Conservation (phyloP, 1,140 invertebrate genomes). For the Heliconius nattereri region DNA sequence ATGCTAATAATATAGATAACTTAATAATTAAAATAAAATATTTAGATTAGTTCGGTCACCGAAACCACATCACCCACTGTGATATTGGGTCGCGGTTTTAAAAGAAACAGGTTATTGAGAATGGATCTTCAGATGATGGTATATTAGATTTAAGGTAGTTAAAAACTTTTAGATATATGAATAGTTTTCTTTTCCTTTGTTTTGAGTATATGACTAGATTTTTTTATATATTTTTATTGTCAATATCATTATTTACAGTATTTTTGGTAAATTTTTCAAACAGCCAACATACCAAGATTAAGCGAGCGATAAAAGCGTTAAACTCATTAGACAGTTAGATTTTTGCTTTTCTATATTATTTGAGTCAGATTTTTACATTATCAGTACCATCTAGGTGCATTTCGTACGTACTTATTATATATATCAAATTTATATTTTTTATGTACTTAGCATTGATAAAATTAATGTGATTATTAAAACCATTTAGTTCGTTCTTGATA, state of each 20-base stretch:
- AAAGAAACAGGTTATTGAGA: conserved; percentile 53
- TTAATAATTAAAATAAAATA: conserved; percentile 19
- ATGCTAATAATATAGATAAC: background rate
- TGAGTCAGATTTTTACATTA: too few relatives aligned
- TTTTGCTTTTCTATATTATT: too few relatives aligned
- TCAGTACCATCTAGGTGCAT: too few relatives aligned
- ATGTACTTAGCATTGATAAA: too few relatives aligned
- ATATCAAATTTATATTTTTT: too few relatives aligned
- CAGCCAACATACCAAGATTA: too few relatives aligned
- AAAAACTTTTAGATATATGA: background rate
- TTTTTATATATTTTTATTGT: background rate
- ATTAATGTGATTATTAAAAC: background rate
- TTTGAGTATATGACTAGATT: background rate
- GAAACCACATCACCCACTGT: conserved; percentile 75
- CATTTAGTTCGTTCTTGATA: background rate
- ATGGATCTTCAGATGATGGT: conserved; percentile 55
- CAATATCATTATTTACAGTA: too few relatives aligned
- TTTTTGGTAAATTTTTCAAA: too few relatives aligned
- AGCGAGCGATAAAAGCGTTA: too few relatives aligned
- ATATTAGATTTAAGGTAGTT: conserved; percentile 31
- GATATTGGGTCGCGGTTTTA: conserved; percentile 66
- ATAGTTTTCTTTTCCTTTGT: background rate
- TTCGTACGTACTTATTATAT: too few relatives aligned
- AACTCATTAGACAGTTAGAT: too few relatives aligned
- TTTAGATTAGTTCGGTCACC: conserved; percentile 36